Conservation (phyloP, 2,113 vertebrate genomes). For the Epinephelus fuscoguttatus region DNA sequence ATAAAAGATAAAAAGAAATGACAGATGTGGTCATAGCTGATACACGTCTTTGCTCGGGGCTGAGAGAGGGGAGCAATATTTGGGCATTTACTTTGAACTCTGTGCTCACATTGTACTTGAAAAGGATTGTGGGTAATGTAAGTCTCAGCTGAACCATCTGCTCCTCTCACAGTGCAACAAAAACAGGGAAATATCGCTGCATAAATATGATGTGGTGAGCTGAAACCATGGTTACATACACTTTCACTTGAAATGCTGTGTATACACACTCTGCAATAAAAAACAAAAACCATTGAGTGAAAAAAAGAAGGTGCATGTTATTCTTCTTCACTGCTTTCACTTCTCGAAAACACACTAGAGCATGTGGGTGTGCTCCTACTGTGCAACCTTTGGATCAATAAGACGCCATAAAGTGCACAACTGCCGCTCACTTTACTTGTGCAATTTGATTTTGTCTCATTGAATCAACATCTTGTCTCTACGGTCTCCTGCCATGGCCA, state of each 20-base stretch:
- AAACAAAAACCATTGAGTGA: conserved; percentile 48
- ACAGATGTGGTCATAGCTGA: conserved; percentile 65
- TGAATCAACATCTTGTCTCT: not conserved
- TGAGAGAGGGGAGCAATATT: conserved; percentile 60
- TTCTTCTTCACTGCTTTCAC: conserved; percentile 21
- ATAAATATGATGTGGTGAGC: conserved; percentile 63
- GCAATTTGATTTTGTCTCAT: not conserved
- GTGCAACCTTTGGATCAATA: conserved; percentile 32
- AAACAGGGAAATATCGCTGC: conserved; percentile 59
- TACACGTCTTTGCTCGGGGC: conserved; percentile 47
- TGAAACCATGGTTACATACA: conserved; percentile 61
- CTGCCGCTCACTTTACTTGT: not conserved
- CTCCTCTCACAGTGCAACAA: conserved; percentile 49
- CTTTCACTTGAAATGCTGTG: conserved; percentile 82
- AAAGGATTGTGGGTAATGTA: conserved; percentile 55
- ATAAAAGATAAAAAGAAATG: conserved; percentile 69
- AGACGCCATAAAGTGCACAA: not conserved
- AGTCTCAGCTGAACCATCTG: conserved; percentile 31
- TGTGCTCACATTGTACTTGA: conserved; percentile 67
- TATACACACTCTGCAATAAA: conserved; percentile 87
- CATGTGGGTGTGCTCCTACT: not conserved
- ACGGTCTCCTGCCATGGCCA: conserved; percentile 49
- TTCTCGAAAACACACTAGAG: not conserved
- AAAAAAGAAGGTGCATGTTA: not conserved
- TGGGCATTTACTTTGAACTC: conserved; percentile 77